These are phyloP conservation scores for Smittia aterrima DNA, from an alignment of 2,888 invertebrate species.

Conservation along the genomic window DNA sequence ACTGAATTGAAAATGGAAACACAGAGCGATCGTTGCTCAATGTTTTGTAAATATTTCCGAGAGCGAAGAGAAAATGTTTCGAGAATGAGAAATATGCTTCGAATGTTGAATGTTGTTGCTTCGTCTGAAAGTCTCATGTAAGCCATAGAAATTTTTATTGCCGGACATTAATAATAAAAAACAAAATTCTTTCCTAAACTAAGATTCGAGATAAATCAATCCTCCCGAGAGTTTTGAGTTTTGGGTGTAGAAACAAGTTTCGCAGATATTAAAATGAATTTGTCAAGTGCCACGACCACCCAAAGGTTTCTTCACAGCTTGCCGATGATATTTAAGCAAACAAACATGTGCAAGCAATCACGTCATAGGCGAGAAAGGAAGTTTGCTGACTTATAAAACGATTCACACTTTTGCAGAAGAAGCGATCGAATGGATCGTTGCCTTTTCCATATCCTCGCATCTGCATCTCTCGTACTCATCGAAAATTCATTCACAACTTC, in stretches of 20 bases:
- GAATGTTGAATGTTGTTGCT: neutral
- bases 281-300: constrained; percentile 17
- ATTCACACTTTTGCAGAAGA: constrained; percentile 21
- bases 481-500: constrained; percentile 24
- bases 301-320: constrained; percentile 8
- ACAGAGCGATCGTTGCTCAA: neutral
- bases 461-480: constrained; percentile 7
- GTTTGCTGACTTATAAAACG: constrained; percentile 29
- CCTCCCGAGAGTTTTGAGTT: neutral
- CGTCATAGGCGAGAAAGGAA: constrained; percentile 15
- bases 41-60: neutral
- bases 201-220: constrained; percentile 3
- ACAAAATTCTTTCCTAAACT: neutral
- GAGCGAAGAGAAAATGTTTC: neutral
- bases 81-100: neutral
- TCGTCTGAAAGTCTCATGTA: neutral
- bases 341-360: constrained; percentile 37
- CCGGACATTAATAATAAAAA: constrained; percentile 13
- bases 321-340: neutral
- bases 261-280: neutral
- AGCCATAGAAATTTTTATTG: constrained; percentile 19
- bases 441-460: constrained; percentile 18
- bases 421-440: constrained; percentile 36
- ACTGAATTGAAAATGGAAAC: constrained; percentile 25
- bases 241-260: constrained; percentile 17